phyloP scores from a whole-genome alignment of 2,888 invertebrate species.

The Melanophora roralis region DNA sequence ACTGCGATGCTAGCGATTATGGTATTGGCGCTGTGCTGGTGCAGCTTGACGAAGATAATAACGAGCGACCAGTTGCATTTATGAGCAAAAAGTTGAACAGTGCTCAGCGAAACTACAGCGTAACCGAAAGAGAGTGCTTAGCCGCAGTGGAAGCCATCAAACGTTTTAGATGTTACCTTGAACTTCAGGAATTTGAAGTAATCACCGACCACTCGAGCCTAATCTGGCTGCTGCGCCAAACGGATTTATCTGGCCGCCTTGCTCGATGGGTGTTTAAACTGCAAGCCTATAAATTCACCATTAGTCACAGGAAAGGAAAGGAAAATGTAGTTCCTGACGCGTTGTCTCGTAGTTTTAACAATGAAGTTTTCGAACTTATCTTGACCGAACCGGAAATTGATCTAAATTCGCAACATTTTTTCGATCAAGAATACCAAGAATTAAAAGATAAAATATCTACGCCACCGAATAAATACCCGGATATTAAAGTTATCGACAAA shows the following conservation, averaged over 20 bases:
- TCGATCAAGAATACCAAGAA: neutral
- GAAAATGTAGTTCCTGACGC: slow-evolving; percentile 9
- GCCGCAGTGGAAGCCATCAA: neutral
- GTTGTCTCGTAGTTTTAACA: neutral
- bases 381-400: slow-evolving; percentile 3
- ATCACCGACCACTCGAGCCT: slow-evolving; percentile 22
- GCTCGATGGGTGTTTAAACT: neutral
- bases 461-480: neutral
- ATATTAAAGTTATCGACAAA: neutral
- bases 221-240: neutral
- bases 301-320: slow-evolving; percentile 32
- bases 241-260: neutral
- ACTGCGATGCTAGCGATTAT: neutral
- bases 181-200: neutral
- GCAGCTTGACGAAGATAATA: neutral
- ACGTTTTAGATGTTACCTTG: slow-evolving; percentile 4
- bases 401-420: neutral
- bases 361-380: neutral
- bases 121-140: no score
- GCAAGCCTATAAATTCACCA: neutral
- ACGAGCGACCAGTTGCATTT: no score
- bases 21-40: no score
- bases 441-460: neutral
- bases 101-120: no score
- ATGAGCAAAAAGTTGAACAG: no score